These are phyloP conservation scores for Bombus cullumanus DNA, from an alignment of 1,140 invertebrate species.

Conservation along the genomic window DNA sequence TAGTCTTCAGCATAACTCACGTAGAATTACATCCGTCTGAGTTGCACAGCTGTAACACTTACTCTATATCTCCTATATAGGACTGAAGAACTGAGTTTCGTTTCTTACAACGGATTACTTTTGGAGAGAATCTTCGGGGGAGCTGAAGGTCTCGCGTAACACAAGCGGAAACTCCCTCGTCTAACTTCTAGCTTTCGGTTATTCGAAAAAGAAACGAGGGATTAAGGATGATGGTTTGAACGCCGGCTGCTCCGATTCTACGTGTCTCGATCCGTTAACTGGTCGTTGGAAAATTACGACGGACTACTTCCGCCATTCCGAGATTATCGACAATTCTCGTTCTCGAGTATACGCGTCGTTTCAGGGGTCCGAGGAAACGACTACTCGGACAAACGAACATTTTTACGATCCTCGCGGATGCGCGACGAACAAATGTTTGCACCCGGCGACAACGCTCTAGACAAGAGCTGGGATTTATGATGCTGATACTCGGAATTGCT, in stretches of 20 bases:
- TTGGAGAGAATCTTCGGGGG: background rate
- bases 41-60: too few relatives aligned
- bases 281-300: constrained; percentile 17
- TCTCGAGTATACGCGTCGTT: background rate
- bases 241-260: background rate
- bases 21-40: too few relatives aligned
- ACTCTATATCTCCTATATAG: background rate
- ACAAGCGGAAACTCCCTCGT: constrained; percentile 16
- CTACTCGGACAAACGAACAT: background rate
- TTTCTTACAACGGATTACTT: constrained; percentile 11
- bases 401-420: constrained; percentile 11
- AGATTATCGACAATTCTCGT: background rate
- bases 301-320: background rate
- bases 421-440: background rate
- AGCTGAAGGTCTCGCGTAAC: background rate
- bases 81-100: background rate
- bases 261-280: background rate
- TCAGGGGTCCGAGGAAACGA: background rate
- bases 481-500: background rate
- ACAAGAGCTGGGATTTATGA: background rate
- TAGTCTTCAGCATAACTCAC: too few relatives aligned
- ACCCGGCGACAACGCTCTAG: too few relatives aligned
- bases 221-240: background rate
- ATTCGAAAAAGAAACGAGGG: background rate
- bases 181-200: background rate